Conservation (phyloP, 2,888 invertebrate species). For the Hecatera dysodea region DNA sequence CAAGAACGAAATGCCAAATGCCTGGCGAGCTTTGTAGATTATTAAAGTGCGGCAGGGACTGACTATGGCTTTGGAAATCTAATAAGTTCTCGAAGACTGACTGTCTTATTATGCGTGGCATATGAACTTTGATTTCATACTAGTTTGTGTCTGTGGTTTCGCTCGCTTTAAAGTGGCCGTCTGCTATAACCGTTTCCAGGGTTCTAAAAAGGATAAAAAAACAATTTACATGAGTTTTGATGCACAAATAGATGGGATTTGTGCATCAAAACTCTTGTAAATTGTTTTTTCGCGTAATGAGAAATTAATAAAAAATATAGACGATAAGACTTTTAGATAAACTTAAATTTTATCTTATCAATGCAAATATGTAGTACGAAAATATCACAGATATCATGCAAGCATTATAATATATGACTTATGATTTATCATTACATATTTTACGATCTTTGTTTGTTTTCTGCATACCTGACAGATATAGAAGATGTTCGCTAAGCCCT, state of each 20-base stretch:
- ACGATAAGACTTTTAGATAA: slow-evolving; percentile 13
- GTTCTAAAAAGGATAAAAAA: no score
- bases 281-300: background rate
- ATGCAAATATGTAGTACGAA: slow-evolving; percentile 39
- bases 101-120: background rate
- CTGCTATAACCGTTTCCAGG: background rate
- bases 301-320: background rate
- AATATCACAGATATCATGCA: slow-evolving; percentile 35
- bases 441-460: slow-evolving; percentile 29
- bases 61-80: background rate
- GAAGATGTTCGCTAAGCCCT: background rate
- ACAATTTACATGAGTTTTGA: no score
- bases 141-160: background rate
- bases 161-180: no score
- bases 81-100: slow-evolving; percentile 2
- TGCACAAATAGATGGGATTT: no score
- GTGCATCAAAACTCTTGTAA: no score
- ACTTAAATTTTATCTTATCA: slow-evolving; percentile 50
- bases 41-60: slow-evolving; percentile 6
- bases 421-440: slow-evolving; percentile 14
- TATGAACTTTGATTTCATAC: background rate
- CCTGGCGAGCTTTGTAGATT: slow-evolving; percentile 1
- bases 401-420: no score
- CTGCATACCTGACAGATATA: slow-evolving; percentile 11
- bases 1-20: slow-evolving; percentile 20